Base-by-base conservation (phyloP, 2,113 vertebrate species). In the Salvator merianae region DNA sequence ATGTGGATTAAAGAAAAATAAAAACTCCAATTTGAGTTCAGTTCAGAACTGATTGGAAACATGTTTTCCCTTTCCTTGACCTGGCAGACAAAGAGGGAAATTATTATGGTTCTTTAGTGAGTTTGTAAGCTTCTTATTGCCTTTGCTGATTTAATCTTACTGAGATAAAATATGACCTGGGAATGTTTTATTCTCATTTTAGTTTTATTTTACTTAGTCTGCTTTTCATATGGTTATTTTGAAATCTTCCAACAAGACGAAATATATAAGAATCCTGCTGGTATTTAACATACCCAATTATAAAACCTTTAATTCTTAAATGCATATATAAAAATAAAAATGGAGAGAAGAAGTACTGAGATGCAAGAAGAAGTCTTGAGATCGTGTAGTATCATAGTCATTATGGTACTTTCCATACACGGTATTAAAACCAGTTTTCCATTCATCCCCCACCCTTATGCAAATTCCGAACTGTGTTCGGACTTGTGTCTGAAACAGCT, bases 31-130 rank as follows among this genome's bases (percentile, higher is more conserved):
- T 91, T 93, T 89, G 43, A 88, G 85, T 84, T 79, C 88, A 91
- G 82, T 94, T 95, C 94, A 91, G 93, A 95, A 93, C 91, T 96
- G 95, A 96, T 96, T 96, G 93, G 94, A 96, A 96, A 95, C 95
- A 96, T 95, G 92, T 94, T 89, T 94, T 95, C 90, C 95, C 93
- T 95, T 88, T 91, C 84, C 36, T 59, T 93, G 95, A 95, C 94
- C 91, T 71, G 14, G 90, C 93, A 81, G 69, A 62, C 89, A 93
- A 94, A 93, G 94, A 93, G 65, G 95, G 95, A 96, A 95, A 95
- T 94, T 94, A 95, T 96, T 95, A 95, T 94, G 95, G 94, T 91
- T 93, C 91, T 95, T 95, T 89, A 92, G 91, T 92, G 93, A 96
- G 94, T 96, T 95, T 95, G 95, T 95, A 96, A 96, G 95, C 93